Conservation (phyloP, 2,888 invertebrate genomes). For the Mythimna loreyi region DNA sequence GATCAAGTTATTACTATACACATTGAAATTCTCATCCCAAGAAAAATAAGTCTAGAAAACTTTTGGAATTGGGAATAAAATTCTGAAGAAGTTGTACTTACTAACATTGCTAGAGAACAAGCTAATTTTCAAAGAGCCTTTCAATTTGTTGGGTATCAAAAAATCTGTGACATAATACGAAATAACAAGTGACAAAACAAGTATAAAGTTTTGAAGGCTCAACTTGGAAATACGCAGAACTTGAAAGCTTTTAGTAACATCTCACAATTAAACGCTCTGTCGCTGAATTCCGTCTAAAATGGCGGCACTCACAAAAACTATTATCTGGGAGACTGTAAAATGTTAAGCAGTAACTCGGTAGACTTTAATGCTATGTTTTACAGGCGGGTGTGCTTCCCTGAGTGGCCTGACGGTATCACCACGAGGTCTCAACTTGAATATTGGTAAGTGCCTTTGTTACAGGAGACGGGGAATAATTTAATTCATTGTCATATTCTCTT, state of each 20-base stretch:
- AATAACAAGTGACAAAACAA: constrained; percentile 39
- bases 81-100: not conserved
- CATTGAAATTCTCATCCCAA: not conserved
- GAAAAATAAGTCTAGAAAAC: constrained; percentile 2
- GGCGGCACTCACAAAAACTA: constrained; percentile 49
- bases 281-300: constrained; percentile 30
- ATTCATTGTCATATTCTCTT: not conserved
- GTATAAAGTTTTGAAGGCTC: constrained; percentile 30
- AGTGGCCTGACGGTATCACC: constrained; percentile 96
- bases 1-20: constrained; percentile 13
- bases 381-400: constrained; percentile 95
- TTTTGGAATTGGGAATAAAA: constrained; percentile 21
- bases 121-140: constrained; percentile 29
- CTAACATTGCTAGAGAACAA: constrained; percentile 20
- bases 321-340: constrained; percentile 46
- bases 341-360: constrained; percentile 23
- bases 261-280: constrained; percentile 47
- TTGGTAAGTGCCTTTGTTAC: constrained; percentile 91
- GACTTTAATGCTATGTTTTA: constrained; percentile 49
- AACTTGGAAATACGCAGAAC: constrained; percentile 22
- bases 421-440: constrained; percentile 93
- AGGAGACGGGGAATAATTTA: not conserved
- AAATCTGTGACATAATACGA: constrained; percentile 31
- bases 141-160: constrained; percentile 36
- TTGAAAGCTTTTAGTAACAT: constrained; percentile 48